These are phyloP conservation scores for Tragelaphus strepsiceros DNA, from an alignment of 2,113 vertebrate species.

Conservation along the genomic window DNA sequence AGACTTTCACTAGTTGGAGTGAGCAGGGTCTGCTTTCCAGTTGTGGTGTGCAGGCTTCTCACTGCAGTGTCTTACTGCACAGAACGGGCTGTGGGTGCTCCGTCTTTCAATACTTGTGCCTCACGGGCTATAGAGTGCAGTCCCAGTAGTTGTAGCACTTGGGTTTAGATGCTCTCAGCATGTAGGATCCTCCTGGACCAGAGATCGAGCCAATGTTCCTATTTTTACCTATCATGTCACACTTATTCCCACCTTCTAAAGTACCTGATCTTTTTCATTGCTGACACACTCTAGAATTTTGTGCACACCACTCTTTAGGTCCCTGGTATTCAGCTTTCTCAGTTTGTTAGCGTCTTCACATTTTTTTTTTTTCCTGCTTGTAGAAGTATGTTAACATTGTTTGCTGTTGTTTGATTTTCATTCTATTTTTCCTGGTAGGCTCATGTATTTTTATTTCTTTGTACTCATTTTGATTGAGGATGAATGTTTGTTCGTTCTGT, in stretches of 20 bases:
- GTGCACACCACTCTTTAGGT: neutral
- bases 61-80: fast-evolving
- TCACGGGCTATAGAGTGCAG: neutral
- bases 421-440: neutral
- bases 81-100: fast-evolving
- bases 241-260: neutral
- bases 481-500: neutral
- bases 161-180: neutral
- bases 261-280: neutral
- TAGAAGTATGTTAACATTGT: neutral
- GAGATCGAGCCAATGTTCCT: neutral
- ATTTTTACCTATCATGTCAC: neutral
- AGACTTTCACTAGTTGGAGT: neutral
- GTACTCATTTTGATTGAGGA: neutral
- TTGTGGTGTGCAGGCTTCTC: neutral
- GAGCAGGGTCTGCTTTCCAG: neutral
- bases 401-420: neutral
- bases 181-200: neutral
- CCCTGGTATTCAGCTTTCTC: neutral
- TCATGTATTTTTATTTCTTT: neutral
- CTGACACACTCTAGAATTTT: neutral
- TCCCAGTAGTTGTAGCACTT: neutral
- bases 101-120: neutral
- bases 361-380: neutral
- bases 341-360: neutral